Conservation (phyloP, 2,113 vertebrate genomes). For the Centrocercus urophasianus region DNA sequence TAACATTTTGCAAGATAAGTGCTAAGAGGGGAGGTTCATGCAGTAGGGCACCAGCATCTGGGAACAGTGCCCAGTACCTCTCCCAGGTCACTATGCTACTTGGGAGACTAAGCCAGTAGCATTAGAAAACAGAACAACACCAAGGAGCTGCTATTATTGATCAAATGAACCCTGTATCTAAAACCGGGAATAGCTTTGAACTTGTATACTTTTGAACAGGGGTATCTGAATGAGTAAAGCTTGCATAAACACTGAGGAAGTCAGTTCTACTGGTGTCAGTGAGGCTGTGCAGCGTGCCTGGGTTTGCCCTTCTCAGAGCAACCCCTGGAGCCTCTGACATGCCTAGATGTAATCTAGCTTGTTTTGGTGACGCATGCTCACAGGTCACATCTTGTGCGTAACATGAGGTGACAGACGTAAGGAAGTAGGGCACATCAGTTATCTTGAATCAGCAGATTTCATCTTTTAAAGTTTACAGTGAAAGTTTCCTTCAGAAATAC, state of each 20-base stretch:
- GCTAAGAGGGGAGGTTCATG: not conserved
- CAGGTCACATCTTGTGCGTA: slow-evolving; percentile 51
- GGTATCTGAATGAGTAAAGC: rapidly evolving
- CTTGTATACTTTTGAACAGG: not conserved
- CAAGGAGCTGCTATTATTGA: rapidly evolving
- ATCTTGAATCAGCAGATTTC: not conserved
- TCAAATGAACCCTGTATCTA: not conserved
- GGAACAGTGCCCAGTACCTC: not conserved
- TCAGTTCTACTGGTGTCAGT: not conserved
- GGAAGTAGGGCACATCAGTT: not conserved
- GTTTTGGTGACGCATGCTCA: not conserved
- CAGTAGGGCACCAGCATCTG: not conserved
- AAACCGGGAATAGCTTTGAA: not conserved
- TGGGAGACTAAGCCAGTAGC: rapidly evolving
- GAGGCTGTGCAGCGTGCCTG: rapidly evolving
- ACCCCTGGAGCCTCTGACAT: not conserved
- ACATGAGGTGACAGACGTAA: not conserved
- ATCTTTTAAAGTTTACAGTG: slow-evolving; percentile 9
- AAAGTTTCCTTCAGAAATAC: slow-evolving; percentile 45
- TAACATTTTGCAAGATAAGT: not conserved
- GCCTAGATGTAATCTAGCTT: slow-evolving; percentile 18
- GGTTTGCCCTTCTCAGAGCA: rapidly evolving
- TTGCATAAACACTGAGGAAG: rapidly evolving
- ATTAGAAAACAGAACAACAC: rapidly evolving
- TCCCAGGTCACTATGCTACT: not conserved